Evolutionary conservation across 1,140 invertebrate species (phyloP).

Genomic region (Cheumatopsyche charites): DNA sequence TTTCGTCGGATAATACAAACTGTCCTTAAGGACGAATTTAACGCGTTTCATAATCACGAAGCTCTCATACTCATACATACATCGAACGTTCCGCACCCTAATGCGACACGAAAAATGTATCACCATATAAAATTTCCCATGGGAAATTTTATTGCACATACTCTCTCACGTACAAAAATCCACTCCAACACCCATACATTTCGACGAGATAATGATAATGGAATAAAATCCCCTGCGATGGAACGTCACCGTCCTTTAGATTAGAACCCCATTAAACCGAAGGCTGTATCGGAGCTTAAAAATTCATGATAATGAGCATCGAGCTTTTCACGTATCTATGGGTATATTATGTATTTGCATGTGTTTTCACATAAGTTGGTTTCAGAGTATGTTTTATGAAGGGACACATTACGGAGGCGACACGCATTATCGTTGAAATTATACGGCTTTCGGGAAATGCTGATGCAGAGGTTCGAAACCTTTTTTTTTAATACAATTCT

Average conservation of each 20-base stretch:
- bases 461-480: too few relatives aligned
- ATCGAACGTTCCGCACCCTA: too few relatives aligned
- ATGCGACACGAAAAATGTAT: too few relatives aligned
- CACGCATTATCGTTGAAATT: slow-evolving; percentile 12
- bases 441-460: not conserved
- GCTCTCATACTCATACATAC: too few relatives aligned
- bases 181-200: not conserved
- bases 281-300: not conserved
- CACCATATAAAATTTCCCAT: slow-evolving; percentile 2
- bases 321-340: slow-evolving; percentile 6
- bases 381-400: too few relatives aligned
- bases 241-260: not conserved
- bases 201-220: not conserved
- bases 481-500: too few relatives aligned
- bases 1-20: too few relatives aligned
- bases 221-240: too few relatives aligned
- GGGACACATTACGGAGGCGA: not conserved
- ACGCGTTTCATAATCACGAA: too few relatives aligned
- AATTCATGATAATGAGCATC: slow-evolving; percentile 11
- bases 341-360: too few relatives aligned
- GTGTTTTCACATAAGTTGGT: too few relatives aligned
- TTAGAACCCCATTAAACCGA: not conserved
- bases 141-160: not conserved
- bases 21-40: too few relatives aligned
- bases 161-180: not conserved